Evolutionary conservation across 2,797 vertebrate genomes (phyloP).

Genomic region (Sebastes steindachneri): DNA sequence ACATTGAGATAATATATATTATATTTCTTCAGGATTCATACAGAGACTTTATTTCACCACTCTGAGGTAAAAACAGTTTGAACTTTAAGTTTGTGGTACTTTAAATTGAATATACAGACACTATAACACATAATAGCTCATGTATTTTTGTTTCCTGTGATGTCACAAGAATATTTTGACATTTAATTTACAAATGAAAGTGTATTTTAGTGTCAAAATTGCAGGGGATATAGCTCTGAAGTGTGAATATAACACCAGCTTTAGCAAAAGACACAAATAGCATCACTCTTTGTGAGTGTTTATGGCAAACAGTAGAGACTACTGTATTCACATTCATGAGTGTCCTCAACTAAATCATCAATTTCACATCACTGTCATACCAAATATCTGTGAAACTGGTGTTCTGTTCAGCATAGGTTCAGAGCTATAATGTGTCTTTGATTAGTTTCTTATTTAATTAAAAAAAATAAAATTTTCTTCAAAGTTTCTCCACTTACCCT

Average conservation of each 20-base stretch:
- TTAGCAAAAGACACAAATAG: background rate
- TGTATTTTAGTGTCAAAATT: background rate
- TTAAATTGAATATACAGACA: background rate
- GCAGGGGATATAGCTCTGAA: background rate
- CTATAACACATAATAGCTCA: background rate
- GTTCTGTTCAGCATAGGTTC: background rate
- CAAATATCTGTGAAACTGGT: background rate
- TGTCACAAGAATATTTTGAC: background rate
- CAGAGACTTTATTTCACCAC: background rate
- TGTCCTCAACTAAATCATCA: background rate
- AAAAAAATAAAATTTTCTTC: conserved; percentile 10
- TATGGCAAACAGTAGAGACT: background rate
- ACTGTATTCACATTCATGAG: background rate
- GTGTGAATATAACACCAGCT: background rate
- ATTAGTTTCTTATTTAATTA: conserved; percentile 16
- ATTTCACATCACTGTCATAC: background rate
- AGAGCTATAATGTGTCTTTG: background rate
- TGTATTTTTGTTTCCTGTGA: background rate
- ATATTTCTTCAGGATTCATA: background rate
- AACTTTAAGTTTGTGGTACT: background rate
- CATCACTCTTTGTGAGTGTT: background rate
- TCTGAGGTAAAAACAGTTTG: background rate
- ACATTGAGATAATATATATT: background rate
- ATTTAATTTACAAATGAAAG: background rate
- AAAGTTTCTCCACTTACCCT: conserved; percentile 66